Conservation (phyloP, 2,888 invertebrate genomes). For the Crossocerus cetratus region DNA sequence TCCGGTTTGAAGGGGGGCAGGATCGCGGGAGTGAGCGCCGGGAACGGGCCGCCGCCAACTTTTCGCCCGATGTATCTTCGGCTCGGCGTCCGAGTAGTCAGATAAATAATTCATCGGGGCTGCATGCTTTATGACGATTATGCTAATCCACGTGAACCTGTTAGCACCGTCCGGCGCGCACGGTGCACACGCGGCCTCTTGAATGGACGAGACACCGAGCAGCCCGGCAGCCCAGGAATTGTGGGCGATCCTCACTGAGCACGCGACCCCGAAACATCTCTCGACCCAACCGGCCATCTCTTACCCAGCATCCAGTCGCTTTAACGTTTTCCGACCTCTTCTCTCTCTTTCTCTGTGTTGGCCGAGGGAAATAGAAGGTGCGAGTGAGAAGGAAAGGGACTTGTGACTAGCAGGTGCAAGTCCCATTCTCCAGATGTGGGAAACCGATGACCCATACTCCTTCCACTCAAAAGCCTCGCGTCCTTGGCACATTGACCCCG, state of each 20-base stretch:
- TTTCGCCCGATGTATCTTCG: conserved; percentile 24
- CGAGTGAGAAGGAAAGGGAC: not conserved
- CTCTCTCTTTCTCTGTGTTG: not conserved
- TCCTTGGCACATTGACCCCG: conserved; percentile 46
- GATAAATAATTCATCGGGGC: conserved; percentile 77
- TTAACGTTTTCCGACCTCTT: not conserved
- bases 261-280: conserved; percentile 37
- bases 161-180: conserved; percentile 63
- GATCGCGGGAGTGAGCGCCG: no score
- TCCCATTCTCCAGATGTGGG: conserved; percentile 64
- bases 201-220: conserved; percentile 49
- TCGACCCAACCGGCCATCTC: not conserved
- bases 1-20: no score
- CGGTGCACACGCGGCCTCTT: conserved; percentile 40
- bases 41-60: conserved; percentile 24
- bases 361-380: conserved; percentile 35
- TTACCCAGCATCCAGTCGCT: not conserved
- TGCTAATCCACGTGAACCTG: conserved; percentile 76
- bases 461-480: conserved; percentile 13
- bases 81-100: conserved; percentile 60
- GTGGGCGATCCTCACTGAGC: conserved; percentile 49
- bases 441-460: conserved; percentile 65
- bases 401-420: no score
- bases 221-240: conserved; percentile 36
- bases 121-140: conserved; percentile 76